phyloP scores from a whole-genome alignment of 2,888 invertebrate genomes.

The Cyclophora albipunctata region DNA sequence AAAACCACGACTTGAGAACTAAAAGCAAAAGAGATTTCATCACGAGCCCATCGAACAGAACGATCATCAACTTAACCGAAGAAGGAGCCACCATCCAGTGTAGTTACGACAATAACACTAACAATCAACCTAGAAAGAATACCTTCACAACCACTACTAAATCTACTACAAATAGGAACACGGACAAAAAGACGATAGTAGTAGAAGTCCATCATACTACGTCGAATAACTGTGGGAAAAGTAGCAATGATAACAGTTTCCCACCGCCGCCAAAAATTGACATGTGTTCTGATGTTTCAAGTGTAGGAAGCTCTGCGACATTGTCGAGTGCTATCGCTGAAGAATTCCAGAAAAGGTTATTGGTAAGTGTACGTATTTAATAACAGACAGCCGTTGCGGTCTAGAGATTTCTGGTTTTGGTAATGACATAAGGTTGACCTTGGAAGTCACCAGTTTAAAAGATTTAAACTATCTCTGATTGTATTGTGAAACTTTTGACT shows the following conservation, averaged over 20 bases:
- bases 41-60: slow-evolving; percentile 77
- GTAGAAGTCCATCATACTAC: slow-evolving; percentile 82
- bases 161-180: slow-evolving; percentile 39
- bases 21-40: slow-evolving; percentile 50
- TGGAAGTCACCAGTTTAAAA: no score
- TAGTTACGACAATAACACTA: slow-evolving; percentile 66
- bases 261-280: slow-evolving; percentile 48
- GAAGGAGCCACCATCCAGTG: slow-evolving; percentile 83
- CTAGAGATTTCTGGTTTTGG: neutral
- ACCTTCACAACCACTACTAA: slow-evolving; percentile 42
- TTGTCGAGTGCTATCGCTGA: slow-evolving; percentile 70
- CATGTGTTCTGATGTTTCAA: slow-evolving; percentile 42
- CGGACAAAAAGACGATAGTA: slow-evolving; percentile 79
- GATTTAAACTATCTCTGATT: no score
- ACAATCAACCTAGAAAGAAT: slow-evolving; percentile 42
- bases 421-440: no score
- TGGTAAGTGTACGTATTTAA: slow-evolving; percentile 34
- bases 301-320: slow-evolving; percentile 56
- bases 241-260: slow-evolving; percentile 29
- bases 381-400: neutral
- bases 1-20: slow-evolving; percentile 37
- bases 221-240: slow-evolving; percentile 44
- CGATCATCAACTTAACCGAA: slow-evolving; percentile 83
- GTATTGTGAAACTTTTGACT: no score
- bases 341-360: slow-evolving; percentile 60